Conservation (phyloP, 2,113 vertebrate species). For the Polypterus senegalus region DNA sequence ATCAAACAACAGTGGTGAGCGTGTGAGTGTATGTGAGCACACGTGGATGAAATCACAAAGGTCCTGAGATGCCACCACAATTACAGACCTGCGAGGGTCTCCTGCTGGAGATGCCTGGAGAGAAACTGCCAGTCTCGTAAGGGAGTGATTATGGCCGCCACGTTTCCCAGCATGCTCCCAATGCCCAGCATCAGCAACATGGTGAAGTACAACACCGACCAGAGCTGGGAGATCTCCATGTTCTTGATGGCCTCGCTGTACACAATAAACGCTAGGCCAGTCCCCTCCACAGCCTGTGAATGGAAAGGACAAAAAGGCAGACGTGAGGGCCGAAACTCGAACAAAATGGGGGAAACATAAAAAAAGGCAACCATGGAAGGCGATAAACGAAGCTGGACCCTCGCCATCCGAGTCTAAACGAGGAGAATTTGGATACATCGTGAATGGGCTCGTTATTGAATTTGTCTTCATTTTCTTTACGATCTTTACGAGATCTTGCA, state of each 20-base stretch:
- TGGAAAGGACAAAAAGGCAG: accelerated
- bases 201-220: constrained; percentile 79
- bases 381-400: too few relatives aligned
- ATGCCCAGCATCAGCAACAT: constrained; percentile 84
- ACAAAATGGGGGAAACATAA: too few relatives aligned
- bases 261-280: constrained; percentile 82
- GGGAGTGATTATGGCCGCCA: constrained; percentile 73
- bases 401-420: too few relatives aligned
- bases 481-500: too few relatives aligned
- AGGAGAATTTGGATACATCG: too few relatives aligned
- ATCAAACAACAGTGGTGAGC: not conserved
- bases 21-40: too few relatives aligned
- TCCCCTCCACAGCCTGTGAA: constrained; percentile 73
- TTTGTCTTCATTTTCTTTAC: too few relatives aligned
- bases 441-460: too few relatives aligned
- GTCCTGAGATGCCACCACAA: too few relatives aligned
- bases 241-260: constrained; percentile 87
- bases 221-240: constrained; percentile 83
- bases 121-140: constrained; percentile 61
- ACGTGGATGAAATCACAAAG: too few relatives aligned
- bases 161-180: constrained; percentile 90
- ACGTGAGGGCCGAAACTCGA: not conserved
- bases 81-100: constrained; percentile 64
- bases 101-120: constrained; percentile 45
- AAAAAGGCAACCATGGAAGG: too few relatives aligned